Conservation (phyloP, 1,140 invertebrate genomes). For the Adelges cooleyi region DNA sequence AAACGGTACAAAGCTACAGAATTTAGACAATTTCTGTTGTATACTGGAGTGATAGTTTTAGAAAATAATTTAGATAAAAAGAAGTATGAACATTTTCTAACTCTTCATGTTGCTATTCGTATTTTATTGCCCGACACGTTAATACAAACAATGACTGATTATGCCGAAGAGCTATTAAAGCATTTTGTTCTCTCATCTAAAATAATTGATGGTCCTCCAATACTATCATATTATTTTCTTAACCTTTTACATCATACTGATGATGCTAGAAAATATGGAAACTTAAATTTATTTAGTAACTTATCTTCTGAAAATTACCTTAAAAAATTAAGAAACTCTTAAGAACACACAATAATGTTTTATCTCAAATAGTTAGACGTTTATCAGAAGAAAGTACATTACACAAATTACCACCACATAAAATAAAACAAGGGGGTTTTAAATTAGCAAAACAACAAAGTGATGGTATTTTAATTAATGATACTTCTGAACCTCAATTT, state of each 20-base stretch:
- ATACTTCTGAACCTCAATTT: neutral
- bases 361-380: neutral
- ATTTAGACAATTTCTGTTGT: no score
- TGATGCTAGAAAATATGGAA: neutral
- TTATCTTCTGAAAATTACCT: neutral
- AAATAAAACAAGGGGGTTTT: neutral
- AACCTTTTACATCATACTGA: neutral
- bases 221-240: neutral
- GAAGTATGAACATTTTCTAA: no score
- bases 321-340: neutral
- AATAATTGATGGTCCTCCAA: neutral
- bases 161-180: neutral
- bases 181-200: neutral
- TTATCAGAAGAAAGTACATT: neutral
- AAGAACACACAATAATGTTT: neutral
- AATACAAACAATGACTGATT: neutral
- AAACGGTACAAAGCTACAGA: no score
- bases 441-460: neutral
- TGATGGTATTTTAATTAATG: neutral
- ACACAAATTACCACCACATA: neutral
- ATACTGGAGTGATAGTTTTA: no score
- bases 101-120: neutral
- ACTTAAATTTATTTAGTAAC: neutral
- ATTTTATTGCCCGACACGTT: neutral
- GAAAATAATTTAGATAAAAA: no score